Evolutionary conservation across 1,140 invertebrate genomes (phyloP).

Genomic region (Chymomyza costata): DNA sequence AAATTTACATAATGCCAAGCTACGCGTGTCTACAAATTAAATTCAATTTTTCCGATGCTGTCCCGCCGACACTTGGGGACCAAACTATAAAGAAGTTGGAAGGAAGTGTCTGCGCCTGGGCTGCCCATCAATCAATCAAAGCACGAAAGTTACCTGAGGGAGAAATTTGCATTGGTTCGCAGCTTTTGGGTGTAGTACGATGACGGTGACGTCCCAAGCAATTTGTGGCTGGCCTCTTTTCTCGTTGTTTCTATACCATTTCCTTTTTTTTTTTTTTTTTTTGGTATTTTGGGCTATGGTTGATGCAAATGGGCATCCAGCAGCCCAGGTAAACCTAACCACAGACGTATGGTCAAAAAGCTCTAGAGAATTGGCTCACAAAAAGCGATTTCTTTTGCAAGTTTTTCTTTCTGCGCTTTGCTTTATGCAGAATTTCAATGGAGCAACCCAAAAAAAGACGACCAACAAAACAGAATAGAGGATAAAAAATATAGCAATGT

Average conservation of each 20-base stretch:
- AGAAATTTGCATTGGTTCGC: conserved; percentile 69
- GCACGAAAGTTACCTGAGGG: conserved; percentile 68
- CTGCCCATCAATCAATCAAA: conserved; percentile 68
- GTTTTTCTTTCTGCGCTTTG: conserved; percentile 57
- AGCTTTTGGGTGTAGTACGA: conserved; percentile 22
- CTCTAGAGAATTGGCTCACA: conserved; percentile 60
- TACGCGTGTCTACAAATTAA: conserved; percentile 64
- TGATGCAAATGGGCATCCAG: conserved; percentile 24
- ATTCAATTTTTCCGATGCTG: conserved; percentile 62
- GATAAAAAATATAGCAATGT: too few relatives aligned
- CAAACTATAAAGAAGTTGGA: too few relatives aligned
- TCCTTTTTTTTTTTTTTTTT: conserved; percentile 20
- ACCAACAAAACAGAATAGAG: conserved; percentile 16
- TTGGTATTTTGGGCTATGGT: conserved; percentile 9
- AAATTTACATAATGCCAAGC: conserved; percentile 51
- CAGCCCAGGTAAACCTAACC: conserved; percentile 52
- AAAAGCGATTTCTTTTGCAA: conserved; percentile 25
- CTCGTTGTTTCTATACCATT: too few relatives aligned
- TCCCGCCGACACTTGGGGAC: conserved; percentile 2
- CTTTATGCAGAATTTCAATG: too few relatives aligned
- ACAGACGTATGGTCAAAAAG: conserved; percentile 65
- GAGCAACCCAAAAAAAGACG: conserved; percentile 20
- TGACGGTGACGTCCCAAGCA: conserved; percentile 50
- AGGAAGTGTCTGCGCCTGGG: conserved; percentile 1
- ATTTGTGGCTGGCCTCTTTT: conserved; percentile 37